A percentile compares a stretch with the other conserved stretches of the same genome.
Evolutionary conservation across 2,888 invertebrate genomes (phyloP).

Genomic region (Leptinotarsa juncta): DNA sequence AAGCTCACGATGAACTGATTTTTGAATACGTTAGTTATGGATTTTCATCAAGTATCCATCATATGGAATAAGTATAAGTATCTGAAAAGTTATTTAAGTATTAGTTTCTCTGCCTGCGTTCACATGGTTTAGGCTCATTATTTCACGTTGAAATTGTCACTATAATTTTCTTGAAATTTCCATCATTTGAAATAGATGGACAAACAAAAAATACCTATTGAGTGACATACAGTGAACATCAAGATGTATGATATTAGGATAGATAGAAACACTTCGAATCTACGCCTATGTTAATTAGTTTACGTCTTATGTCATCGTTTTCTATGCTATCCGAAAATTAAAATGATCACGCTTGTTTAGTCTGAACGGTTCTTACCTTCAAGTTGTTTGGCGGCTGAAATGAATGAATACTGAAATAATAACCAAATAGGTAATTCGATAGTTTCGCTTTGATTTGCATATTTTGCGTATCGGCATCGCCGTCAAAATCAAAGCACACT

Average conservation of each 20-base stretch:
- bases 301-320: slow-evolving; percentile 28
- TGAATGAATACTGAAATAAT: slow-evolving; percentile 34
- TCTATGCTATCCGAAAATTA: slow-evolving; percentile 21
- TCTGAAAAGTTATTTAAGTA: no score
- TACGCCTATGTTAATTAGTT: slow-evolving; percentile 22
- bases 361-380: slow-evolving; percentile 24
- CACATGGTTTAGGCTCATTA: no score
- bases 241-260: no score
- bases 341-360: slow-evolving; percentile 28
- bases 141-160: no score
- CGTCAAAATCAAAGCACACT: slow-evolving; percentile 15
- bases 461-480: slow-evolving; percentile 3
- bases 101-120: no score
- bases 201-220: not conserved
- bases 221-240: no score
- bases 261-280: not conserved
- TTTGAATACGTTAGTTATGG: no score
- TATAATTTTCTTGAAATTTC: no score
- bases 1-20: no score
- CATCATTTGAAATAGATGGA: not conserved
- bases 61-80: no score
- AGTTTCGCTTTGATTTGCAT: slow-evolving; percentile 28
- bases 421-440: slow-evolving; percentile 36
- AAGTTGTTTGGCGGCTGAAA: slow-evolving; percentile 2
- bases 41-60: no score